Conservation (phyloP, 2,113 vertebrate species). For the Pipa parva region DNA sequence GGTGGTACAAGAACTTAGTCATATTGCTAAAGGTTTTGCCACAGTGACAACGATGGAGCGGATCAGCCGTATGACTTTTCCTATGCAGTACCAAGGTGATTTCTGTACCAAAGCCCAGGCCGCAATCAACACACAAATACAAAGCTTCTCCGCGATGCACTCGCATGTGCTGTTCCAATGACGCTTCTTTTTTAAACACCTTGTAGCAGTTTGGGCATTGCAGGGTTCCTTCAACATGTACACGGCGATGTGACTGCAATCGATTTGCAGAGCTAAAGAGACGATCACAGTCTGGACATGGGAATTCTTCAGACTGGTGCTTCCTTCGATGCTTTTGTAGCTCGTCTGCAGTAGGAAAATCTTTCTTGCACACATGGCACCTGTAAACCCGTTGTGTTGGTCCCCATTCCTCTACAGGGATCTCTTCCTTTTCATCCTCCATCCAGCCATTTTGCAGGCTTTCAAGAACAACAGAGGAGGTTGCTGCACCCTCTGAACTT, state of each 20-base stretch:
- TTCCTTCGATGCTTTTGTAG: constrained; percentile 43
- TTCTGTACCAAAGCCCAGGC: constrained; percentile 79
- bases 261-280: constrained; percentile 79
- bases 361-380: constrained; percentile 64
- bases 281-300: constrained; percentile 60
- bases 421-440: constrained; percentile 2
- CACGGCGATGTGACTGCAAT: constrained; percentile 73
- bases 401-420: not conserved
- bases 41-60: constrained; percentile 81
- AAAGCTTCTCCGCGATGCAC: constrained; percentile 79
- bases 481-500: not conserved
- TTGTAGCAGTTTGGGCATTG: constrained; percentile 79
- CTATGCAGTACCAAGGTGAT: constrained; percentile 84
- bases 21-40: constrained; percentile 88
- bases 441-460: constrained; percentile 16
- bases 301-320: constrained; percentile 47
- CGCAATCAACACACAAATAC: constrained; percentile 84
- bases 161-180: constrained; percentile 79
- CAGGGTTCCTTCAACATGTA: constrained; percentile 77
- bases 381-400: constrained; percentile 30
- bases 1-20: constrained; percentile 90
- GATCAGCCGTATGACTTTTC: constrained; percentile 78
- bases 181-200: constrained; percentile 80
- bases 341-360: constrained; percentile 20
- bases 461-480: constrained; percentile 2